These are phyloP conservation scores for Temnothorax nylanderi DNA, from an alignment of 1,140 invertebrate species.

Conservation along the genomic window DNA sequence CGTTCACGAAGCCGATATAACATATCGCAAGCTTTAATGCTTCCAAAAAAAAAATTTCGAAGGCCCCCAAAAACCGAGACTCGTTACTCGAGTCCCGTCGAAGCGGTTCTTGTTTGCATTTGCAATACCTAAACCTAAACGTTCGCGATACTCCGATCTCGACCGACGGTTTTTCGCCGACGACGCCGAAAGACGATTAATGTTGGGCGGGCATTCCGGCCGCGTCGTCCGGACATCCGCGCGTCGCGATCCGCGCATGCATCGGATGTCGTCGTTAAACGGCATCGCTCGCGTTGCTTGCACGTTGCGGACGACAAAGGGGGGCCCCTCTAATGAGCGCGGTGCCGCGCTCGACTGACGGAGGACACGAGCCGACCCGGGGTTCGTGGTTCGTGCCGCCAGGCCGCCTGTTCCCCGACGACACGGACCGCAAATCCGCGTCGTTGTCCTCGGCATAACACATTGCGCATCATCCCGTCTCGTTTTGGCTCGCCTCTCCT, in stretches of 20 bases:
- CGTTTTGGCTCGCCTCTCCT: constrained; percentile 19
- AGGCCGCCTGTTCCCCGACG: neutral
- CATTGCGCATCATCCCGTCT: neutral
- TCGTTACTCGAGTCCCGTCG: neutral
- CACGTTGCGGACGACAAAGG: constrained; percentile 57
- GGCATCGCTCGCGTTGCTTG: neutral
- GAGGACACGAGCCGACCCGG: constrained; percentile 66
- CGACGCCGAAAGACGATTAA: neutral
- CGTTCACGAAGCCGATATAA: neutral
- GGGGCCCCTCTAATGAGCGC: constrained; percentile 52
- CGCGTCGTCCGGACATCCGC: constrained; percentile 24
- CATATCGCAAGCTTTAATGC: neutral
- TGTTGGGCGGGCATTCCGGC: constrained; percentile 24
- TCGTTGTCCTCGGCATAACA: constrained; percentile 34
- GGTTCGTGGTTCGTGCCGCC: neutral
- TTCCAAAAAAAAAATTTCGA: neutral
- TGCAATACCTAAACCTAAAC: neutral
- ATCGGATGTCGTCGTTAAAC: constrained; percentile 36
- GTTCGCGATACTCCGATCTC: neutral
- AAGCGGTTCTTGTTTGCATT: constrained; percentile 18
- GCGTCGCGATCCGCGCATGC: constrained; percentile 24
- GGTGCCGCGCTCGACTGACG: constrained; percentile 66
- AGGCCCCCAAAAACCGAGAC: neutral
- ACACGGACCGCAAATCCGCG: constrained; percentile 18
- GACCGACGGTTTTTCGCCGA: constrained; percentile 14